phyloP scores from a whole-genome alignment of 92 coral and sea anemone genomes.

The Epizoanthus ramosus region DNA sequence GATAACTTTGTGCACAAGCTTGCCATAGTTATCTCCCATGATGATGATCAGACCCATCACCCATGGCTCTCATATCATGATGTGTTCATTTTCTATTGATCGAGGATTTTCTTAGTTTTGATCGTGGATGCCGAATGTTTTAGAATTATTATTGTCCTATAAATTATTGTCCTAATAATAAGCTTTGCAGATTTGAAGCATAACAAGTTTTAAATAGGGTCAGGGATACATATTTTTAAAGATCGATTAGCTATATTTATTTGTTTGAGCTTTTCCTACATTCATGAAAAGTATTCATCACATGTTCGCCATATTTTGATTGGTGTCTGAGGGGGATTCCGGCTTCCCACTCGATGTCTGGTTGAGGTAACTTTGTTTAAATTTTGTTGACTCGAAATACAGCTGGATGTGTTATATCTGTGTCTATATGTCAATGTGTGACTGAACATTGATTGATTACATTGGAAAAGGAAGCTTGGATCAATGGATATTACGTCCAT shows the following conservation, averaged over 20 bases:
- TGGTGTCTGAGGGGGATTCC: constrained; percentile 17
- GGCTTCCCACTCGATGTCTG: neutral
- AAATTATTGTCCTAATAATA: neutral
- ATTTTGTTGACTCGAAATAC: no score
- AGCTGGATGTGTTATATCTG: no score
- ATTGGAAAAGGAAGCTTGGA: no score
- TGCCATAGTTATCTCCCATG: neutral
- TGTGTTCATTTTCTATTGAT: neutral
- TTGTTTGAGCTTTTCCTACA: neutral
- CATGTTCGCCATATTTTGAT: neutral
- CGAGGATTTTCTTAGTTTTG: neutral
- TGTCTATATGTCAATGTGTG: no score
- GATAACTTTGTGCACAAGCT: no score
- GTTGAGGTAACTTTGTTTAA: no score
- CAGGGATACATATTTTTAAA: neutral
- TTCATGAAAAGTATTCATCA: neutral
- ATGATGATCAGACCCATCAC: no score
- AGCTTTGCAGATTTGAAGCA: neutral
- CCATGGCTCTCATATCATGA: neutral
- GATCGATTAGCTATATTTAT: neutral
- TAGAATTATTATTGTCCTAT: neutral
- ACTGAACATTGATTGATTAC: no score
- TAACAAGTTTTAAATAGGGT: neutral
- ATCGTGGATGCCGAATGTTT: no score
- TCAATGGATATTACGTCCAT: no score